phyloP scores from a whole-genome alignment of 2,113 vertebrate genomes.

The Phainopepla nitens region DNA sequence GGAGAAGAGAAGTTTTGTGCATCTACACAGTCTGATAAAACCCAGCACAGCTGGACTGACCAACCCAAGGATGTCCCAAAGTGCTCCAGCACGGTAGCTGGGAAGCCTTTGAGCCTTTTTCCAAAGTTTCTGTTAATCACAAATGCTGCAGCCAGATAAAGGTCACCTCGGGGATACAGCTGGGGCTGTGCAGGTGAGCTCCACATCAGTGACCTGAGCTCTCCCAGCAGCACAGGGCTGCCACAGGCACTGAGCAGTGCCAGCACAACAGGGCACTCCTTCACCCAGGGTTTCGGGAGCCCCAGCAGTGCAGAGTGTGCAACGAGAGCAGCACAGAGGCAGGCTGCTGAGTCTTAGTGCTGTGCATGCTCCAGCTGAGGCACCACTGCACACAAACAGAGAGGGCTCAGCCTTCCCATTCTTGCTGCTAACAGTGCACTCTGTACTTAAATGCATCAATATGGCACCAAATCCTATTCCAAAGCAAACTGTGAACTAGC shows the following conservation, averaged over 20 bases:
- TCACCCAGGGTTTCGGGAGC: not conserved
- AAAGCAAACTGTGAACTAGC: not conserved
- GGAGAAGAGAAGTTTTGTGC: not conserved
- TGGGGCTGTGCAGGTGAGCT: not conserved
- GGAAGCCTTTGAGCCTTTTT: not conserved
- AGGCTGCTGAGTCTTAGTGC: not conserved
- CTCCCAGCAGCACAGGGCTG: not conserved
- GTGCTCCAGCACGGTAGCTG: not conserved
- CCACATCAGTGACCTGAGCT: not conserved
- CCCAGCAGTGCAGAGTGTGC: not conserved
- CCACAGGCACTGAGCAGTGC: not conserved
- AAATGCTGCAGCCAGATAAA: not conserved
- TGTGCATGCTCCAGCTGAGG: not conserved
- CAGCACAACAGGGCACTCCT: too few species aligned
- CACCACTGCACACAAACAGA: not conserved
- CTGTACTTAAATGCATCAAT: not conserved
- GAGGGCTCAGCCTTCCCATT: not conserved
- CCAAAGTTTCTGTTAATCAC: not conserved
- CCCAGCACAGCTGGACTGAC: not conserved
- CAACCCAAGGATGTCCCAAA: not conserved
- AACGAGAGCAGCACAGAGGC: not conserved
- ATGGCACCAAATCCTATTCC: not conserved
- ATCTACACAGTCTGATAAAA: not conserved
- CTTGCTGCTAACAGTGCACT: fast-evolving
- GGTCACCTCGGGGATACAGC: not conserved